phyloP scores from a whole-genome alignment of 2,797 vertebrate genomes.

The Pseudomugil tenellus region DNA sequence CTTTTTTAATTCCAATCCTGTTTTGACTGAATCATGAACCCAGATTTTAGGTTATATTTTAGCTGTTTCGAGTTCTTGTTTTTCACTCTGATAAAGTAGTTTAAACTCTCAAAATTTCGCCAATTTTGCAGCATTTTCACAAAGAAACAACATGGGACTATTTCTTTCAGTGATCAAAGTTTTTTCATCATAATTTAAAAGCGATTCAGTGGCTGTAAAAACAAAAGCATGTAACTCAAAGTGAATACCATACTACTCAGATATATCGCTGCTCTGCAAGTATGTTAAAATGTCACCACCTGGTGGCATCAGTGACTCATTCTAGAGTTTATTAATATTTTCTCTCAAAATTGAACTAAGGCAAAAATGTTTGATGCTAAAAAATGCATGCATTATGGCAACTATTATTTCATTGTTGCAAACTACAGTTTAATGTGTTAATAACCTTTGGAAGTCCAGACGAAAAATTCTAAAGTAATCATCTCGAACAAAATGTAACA shows the following conservation, averaged over 20 bases:
- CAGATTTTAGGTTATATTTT: neutral
- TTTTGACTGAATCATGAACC: too few species aligned
- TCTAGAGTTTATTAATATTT: neutral
- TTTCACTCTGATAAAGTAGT: too few species aligned
- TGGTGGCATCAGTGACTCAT: constrained; percentile 39
- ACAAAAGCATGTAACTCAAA: neutral
- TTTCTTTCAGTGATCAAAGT: too few species aligned
- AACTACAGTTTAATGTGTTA: neutral
- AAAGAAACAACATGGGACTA: too few species aligned
- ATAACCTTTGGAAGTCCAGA: neutral
- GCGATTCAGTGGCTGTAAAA: neutral
- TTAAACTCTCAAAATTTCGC: too few species aligned
- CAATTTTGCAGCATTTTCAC: too few species aligned
- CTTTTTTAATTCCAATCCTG: neutral
- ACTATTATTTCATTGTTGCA: neutral
- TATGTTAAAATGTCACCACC: constrained; percentile 43
- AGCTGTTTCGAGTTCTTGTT: neutral
- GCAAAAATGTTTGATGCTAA: neutral
- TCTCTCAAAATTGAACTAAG: neutral
- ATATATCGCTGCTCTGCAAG: neutral
- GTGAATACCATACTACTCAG: neutral
- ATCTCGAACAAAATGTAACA: neutral
- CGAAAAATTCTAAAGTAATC: neutral
- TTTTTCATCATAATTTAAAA: neutral
- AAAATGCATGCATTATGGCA: neutral